Conservation (phyloP, 2,113 vertebrate genomes). For the Micromys minutus region DNA sequence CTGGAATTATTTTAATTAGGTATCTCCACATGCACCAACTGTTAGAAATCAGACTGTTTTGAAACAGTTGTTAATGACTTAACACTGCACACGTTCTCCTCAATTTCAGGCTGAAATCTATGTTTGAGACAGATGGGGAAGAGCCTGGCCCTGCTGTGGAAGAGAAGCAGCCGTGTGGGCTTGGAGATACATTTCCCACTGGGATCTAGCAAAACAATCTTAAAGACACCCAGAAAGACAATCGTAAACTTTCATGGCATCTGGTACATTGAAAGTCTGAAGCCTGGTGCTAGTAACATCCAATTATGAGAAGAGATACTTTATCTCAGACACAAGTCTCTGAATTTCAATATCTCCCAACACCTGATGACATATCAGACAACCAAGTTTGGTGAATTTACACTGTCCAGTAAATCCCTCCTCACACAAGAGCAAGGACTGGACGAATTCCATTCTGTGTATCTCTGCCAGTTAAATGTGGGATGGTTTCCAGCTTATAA, state of each 20-base stretch:
- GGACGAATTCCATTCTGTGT: not conserved
- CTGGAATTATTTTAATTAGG: slow-evolving; percentile 83
- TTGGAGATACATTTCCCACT: slow-evolving; percentile 57
- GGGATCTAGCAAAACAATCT: slow-evolving; percentile 61
- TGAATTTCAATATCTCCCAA: not conserved
- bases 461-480: slow-evolving; percentile 21
- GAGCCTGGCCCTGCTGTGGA: slow-evolving; percentile 75
- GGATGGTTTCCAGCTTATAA: not conserved
- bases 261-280: slow-evolving; percentile 64
- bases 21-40: slow-evolving; percentile 79
- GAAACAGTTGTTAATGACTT: slow-evolving; percentile 82
- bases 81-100: slow-evolving; percentile 68
- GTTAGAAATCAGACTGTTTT: slow-evolving; percentile 80
- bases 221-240: slow-evolving; percentile 60
- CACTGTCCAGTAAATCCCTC: not conserved
- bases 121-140: slow-evolving; percentile 78
- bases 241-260: slow-evolving; percentile 65
- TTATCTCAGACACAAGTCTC: slow-evolving; percentile 49
- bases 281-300: slow-evolving; percentile 20
- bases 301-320: slow-evolving; percentile 51
- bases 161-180: slow-evolving; percentile 64
- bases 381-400: not conserved
- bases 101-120: slow-evolving; percentile 72
- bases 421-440: not conserved
- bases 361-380: not conserved